These are phyloP conservation scores for Dryococelus australis DNA, from an alignment of 2,888 invertebrate genomes.

Conservation along the genomic window DNA sequence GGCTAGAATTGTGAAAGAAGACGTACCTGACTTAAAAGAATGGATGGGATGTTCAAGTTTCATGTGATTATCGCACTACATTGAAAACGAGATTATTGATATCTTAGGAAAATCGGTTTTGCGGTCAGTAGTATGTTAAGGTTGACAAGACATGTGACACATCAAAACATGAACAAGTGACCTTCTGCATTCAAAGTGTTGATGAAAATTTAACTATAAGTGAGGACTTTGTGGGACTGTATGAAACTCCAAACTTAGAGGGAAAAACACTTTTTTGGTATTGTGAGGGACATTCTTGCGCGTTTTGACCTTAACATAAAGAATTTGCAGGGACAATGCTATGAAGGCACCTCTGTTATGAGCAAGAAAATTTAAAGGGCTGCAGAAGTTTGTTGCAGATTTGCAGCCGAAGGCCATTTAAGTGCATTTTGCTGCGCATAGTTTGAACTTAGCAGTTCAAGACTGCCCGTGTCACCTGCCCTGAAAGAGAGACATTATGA, in stretches of 20 bases:
- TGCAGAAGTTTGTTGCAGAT: no score
- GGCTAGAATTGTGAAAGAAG: conserved; percentile 11
- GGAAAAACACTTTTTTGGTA: conserved; percentile 20
- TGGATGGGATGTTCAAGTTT: background rate
- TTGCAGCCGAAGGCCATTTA: no score
- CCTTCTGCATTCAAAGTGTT: conserved; percentile 22
- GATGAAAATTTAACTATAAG: background rate
- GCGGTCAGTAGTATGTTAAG: background rate
- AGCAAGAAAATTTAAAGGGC: background rate
- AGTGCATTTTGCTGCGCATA: no score
- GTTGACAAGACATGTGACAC: conserved; percentile 26
- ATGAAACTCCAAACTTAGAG: background rate
- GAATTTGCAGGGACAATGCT: background rate
- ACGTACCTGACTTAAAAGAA: conserved; percentile 11
- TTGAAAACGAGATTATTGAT: conserved; percentile 28
- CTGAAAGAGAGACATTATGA: background rate
- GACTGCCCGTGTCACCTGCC: background rate
- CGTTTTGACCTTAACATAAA: background rate
- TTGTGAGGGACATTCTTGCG: background rate
- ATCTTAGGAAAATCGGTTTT: no score
- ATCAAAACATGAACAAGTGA: conserved; percentile 23
- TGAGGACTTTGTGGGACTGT: conserved; percentile 19
- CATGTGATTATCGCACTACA: conserved; percentile 2
- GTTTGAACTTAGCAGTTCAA: no score
- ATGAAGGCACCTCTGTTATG: background rate